A percentile compares a stretch with the other conserved stretches of the same genome.
phyloP scores from a whole-genome alignment of 2,113 vertebrate genomes.

The Uropsilus gracilis region DNA sequence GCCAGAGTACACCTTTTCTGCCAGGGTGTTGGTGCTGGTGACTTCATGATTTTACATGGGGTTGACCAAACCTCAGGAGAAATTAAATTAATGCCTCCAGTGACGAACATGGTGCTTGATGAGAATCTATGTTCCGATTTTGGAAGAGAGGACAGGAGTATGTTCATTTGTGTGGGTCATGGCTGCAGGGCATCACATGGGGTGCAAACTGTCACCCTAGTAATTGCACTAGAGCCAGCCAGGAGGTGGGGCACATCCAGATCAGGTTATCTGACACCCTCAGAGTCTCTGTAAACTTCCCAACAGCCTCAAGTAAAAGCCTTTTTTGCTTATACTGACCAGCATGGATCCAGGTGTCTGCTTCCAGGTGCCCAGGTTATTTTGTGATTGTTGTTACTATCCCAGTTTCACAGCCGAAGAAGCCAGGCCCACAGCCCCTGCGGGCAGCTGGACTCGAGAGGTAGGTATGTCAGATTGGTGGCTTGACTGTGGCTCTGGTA shows the following conservation, averaged over 20 bases:
- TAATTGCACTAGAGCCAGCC: fast-evolving
- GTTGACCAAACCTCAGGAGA: not conserved
- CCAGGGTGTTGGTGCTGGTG: too few relatives aligned
- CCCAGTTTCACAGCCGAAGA: not conserved
- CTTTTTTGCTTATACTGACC: not conserved
- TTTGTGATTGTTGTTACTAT: too few relatives aligned
- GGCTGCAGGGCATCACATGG: not conserved
- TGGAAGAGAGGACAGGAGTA: not conserved
- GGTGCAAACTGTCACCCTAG: too few relatives aligned
- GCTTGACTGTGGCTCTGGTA: not conserved
- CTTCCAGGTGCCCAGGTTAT: not conserved
- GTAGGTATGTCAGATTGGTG: not conserved
- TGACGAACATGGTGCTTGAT: fast-evolving
- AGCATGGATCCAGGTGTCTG: not conserved
- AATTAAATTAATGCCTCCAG: not conserved
- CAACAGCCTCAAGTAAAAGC: not conserved
- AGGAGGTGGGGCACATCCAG: too few relatives aligned
- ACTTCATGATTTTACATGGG: not conserved
- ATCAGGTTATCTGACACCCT: not conserved
- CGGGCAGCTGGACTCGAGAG: not conserved
- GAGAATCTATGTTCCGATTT: not conserved
- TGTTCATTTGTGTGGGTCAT: fast-evolving
- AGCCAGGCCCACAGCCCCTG: not conserved
- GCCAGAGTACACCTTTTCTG: not conserved
- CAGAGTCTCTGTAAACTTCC: not conserved